phyloP scores from a whole-genome alignment of 2,113 vertebrate species.

The Gymnarchus niloticus region DNA sequence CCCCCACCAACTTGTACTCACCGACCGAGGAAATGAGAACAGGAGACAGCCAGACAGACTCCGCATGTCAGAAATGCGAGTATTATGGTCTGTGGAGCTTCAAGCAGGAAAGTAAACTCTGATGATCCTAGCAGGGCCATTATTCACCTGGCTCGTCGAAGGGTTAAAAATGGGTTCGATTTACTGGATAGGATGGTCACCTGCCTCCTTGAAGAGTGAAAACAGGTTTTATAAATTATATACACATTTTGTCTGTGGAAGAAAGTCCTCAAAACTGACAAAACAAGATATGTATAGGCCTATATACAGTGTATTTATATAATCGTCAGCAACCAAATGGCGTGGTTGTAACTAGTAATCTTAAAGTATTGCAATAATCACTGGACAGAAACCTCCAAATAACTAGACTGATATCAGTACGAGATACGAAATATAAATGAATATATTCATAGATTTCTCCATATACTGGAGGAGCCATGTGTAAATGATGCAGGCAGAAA shows the following conservation, averaged over 20 bases:
- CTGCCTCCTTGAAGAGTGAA: too few relatives aligned
- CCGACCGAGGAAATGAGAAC: background rate
- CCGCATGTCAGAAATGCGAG: background rate
- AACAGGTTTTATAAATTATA: too few relatives aligned
- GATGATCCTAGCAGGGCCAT: too few relatives aligned
- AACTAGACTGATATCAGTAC: background rate
- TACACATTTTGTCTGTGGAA: too few relatives aligned
- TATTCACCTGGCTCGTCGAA: too few relatives aligned
- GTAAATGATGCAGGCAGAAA: background rate
- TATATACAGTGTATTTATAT: background rate
- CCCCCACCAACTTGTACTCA: background rate
- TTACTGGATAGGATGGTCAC: too few relatives aligned
- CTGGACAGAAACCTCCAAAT: background rate
- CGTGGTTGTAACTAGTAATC: background rate
- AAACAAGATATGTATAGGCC: background rate
- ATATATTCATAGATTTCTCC: background rate
- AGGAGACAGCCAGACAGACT: background rate
- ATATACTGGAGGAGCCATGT: background rate
- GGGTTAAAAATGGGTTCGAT: too few relatives aligned
- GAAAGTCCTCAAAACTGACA: too few relatives aligned
- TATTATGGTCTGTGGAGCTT: background rate
- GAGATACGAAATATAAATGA: background rate
- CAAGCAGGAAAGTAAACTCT: too few relatives aligned
- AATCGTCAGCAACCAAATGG: background rate
- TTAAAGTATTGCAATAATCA: background rate